phyloP scores from a whole-genome alignment of 1,140 invertebrate genomes.

The Drosophila saltans region DNA sequence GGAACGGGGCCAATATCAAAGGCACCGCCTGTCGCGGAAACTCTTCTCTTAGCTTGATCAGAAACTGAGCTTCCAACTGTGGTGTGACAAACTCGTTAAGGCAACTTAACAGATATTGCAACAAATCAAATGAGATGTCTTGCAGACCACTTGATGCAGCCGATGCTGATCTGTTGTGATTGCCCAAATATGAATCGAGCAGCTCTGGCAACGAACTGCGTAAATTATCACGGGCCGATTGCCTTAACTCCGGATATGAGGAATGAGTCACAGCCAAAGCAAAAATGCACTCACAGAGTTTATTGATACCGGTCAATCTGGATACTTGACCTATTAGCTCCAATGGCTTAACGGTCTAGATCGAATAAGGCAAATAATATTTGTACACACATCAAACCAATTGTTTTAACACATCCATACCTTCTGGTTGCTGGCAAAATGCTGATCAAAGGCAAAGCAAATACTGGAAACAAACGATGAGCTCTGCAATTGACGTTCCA shows the following conservation, averaged over 20 bases:
- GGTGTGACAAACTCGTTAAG: constrained; percentile 84
- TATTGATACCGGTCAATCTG: constrained; percentile 91
- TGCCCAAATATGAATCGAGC: constrained; percentile 92
- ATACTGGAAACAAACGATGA: constrained; percentile 90
- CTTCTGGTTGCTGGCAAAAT: constrained; percentile 86
- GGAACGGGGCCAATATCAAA: constrained; percentile 92
- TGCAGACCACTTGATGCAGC: constrained; percentile 91
- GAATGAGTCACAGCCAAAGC: constrained; percentile 92
- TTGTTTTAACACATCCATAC: constrained; percentile 68
- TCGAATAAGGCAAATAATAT: constrained; percentile 83
- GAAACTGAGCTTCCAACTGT: constrained; percentile 91
- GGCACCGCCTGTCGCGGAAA: constrained; percentile 94
- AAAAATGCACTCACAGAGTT: constrained; percentile 95
- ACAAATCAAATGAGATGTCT: constrained; percentile 93
- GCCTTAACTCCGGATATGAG: constrained; percentile 88
- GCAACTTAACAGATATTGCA: constrained; percentile 91
- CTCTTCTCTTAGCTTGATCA: constrained; percentile 91
- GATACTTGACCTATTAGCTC: constrained; percentile 92
- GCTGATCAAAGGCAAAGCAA: constrained; percentile 91
- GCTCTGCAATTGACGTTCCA: constrained; percentile 88
- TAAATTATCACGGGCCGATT: constrained; percentile 90
- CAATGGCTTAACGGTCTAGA: constrained; percentile 70
- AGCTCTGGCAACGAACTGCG: constrained; percentile 92
- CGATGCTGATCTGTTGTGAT: constrained; percentile 86
- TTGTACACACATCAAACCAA: constrained; percentile 12